A percentile compares a stretch with the other conserved stretches of the same genome.
These are phyloP conservation scores for Cantharis rustica DNA, from an alignment of 2,888 invertebrate genomes.

Conservation along the genomic window DNA sequence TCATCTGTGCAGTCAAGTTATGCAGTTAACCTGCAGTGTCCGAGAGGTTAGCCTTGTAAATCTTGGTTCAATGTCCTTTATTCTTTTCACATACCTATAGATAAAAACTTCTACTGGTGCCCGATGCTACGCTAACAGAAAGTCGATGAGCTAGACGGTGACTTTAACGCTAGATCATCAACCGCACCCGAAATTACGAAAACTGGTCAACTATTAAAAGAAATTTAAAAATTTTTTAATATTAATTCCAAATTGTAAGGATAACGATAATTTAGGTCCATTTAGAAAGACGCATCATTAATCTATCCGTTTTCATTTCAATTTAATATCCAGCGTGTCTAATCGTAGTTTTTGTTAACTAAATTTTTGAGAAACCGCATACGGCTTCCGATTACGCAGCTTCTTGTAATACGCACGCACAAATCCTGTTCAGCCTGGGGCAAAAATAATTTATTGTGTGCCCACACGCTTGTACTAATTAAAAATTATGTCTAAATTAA, in stretches of 20 bases:
- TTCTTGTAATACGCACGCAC: constrained; percentile 23
- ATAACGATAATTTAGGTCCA: not conserved
- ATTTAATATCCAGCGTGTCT: not conserved
- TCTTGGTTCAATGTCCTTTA: constrained; percentile 25
- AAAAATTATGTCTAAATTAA: not conserved
- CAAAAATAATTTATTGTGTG: constrained; percentile 13
- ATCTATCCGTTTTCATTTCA: not conserved
- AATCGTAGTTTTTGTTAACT: constrained; percentile 13
- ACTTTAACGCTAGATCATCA: constrained; percentile 22
- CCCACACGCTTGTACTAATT: not conserved
- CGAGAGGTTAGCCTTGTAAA: constrained; percentile 24
- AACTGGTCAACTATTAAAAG: not conserved
- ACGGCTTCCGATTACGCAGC: constrained; percentile 27
- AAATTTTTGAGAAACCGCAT: constrained; percentile 13
- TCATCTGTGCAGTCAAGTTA: constrained; percentile 2
- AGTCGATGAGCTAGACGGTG: constrained; percentile 13
- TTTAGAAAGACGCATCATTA: not conserved
- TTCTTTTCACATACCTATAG: constrained; percentile 16
- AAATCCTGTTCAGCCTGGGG: constrained; percentile 18
- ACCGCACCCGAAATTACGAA: constrained; percentile 14
- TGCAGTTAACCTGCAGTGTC: constrained; percentile 17
- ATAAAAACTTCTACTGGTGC: constrained; percentile 21
- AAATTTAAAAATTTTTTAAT: not conserved
- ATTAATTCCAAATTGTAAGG: not conserved
- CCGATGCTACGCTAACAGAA: constrained; percentile 8